Percentiles rank a stretch among this genome's conserved stretches.
Evolutionary conservation across 2,797 vertebrate genomes (phyloP).

Genomic region (Sorex maritimensis): DNA sequence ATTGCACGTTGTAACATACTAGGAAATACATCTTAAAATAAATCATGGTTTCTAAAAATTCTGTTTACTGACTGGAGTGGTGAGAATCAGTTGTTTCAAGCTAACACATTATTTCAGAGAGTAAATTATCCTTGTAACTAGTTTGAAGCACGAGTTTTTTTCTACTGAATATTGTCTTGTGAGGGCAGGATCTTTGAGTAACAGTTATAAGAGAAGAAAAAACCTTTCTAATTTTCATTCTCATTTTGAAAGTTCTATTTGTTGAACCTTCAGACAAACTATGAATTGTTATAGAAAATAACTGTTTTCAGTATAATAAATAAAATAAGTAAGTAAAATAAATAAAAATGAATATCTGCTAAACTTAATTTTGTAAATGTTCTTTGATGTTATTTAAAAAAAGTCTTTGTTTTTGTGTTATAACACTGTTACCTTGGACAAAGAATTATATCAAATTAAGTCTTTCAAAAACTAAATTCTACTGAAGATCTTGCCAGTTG

Average conservation of each 20-base stretch:
- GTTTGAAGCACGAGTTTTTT: not conserved
- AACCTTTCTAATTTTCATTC: not conserved
- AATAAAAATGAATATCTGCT: not conserved
- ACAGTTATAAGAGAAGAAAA: constrained; percentile 36
- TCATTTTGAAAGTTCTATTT: not conserved
- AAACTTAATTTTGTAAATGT: constrained; percentile 39
- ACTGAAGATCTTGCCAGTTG: not conserved
- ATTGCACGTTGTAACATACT: not conserved
- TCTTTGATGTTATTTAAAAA: not conserved
- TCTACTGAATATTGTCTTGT: not conserved
- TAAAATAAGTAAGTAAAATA: too few relatives aligned
- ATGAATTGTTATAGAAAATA: too few relatives aligned
- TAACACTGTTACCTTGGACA: constrained; percentile 1
- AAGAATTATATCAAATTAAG: not conserved
- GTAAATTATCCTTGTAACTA: not conserved
- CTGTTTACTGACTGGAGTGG: not conserved
- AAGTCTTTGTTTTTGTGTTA: not conserved
- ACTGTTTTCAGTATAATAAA: too few relatives aligned
- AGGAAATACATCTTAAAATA: constrained; percentile 27
- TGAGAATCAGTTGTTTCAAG: constrained; percentile 15
- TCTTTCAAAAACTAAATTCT: not conserved
- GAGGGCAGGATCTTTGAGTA: constrained; percentile 30
- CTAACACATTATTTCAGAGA: constrained; percentile 32
- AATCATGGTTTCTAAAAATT: constrained; percentile 34
- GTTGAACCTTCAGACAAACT: not conserved